Percentiles rank a stretch among this genome's conserved stretches.
Conservation (phyloP, 2,888 invertebrate genomes). For the Agriopis aurantiaria region DNA sequence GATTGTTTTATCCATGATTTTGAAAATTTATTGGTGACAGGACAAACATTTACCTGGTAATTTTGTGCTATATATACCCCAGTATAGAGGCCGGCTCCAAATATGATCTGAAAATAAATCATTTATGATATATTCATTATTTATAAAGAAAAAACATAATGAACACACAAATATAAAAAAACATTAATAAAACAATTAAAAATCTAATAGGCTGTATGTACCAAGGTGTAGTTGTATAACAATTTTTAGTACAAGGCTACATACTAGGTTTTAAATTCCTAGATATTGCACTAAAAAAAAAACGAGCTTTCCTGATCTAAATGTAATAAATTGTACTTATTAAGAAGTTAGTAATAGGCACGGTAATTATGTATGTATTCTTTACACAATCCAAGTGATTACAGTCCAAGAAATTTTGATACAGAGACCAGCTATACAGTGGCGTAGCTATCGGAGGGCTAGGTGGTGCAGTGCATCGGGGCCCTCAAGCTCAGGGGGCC, state of each 20-base stretch:
- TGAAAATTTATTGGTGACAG: background rate
- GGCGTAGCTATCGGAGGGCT: too few relatives aligned
- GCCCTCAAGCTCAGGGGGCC: too few relatives aligned
- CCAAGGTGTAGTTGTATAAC: background rate
- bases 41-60: conserved; percentile 87
- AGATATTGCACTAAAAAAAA: background rate
- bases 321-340: background rate
- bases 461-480: too few relatives aligned
- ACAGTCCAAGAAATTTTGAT: too few relatives aligned
- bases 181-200: background rate
- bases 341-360: background rate
- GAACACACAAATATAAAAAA: too few relatives aligned
- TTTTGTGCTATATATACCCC: conserved; percentile 92
- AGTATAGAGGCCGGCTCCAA: conserved; percentile 89
- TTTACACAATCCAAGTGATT: too few relatives aligned
- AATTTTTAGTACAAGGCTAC: background rate
- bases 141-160: background rate
- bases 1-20: background rate
- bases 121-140: conserved; percentile 6
- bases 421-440: too few relatives aligned
- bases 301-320: background rate
- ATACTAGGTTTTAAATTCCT: background rate
- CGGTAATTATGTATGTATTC: too few relatives aligned
- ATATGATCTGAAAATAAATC: conserved; percentile 87
- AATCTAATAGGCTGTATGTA: conserved; percentile 2